phyloP scores from a whole-genome alignment of 30 jellyfish, hydroid and myxozoan genomes.

The Turritopsis dohrnii region DNA sequence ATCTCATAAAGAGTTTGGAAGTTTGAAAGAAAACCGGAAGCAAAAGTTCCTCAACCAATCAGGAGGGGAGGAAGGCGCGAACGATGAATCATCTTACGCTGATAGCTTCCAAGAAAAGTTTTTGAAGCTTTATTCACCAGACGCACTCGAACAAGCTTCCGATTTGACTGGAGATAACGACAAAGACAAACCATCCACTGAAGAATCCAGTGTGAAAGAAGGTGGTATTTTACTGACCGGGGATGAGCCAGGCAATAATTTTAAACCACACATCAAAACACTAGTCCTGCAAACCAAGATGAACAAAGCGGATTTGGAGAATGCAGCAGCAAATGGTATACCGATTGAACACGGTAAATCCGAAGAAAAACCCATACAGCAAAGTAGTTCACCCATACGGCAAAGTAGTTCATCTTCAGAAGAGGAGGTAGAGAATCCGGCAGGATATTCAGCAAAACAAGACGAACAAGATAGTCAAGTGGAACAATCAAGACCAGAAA shows the following conservation, averaged over 20 bases:
- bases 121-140: conserved; percentile 14
- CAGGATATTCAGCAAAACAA: neutral
- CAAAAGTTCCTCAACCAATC: neutral
- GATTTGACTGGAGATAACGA: neutral
- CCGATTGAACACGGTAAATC: neutral
- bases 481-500: neutral
- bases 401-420: neutral
- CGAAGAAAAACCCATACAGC: neutral
- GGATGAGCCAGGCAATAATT: neutral
- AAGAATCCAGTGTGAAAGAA: conserved; percentile 11
- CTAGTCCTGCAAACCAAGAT: neutral
- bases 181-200: neutral
- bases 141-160: neutral
- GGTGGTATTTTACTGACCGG: neutral
- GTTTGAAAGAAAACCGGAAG: neutral
- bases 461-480: neutral
- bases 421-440: conserved; percentile 4
- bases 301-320: neutral
- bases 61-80: neutral
- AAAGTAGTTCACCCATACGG: neutral
- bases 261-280: conserved; percentile 1
- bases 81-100: conserved; percentile 12
- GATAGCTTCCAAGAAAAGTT: conserved; percentile 9
- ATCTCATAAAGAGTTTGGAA: neutral
- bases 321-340: neutral